Evolutionary conservation across 1,140 invertebrate genomes (phyloP).

Genomic region (Aphaenogaster floridana): DNA sequence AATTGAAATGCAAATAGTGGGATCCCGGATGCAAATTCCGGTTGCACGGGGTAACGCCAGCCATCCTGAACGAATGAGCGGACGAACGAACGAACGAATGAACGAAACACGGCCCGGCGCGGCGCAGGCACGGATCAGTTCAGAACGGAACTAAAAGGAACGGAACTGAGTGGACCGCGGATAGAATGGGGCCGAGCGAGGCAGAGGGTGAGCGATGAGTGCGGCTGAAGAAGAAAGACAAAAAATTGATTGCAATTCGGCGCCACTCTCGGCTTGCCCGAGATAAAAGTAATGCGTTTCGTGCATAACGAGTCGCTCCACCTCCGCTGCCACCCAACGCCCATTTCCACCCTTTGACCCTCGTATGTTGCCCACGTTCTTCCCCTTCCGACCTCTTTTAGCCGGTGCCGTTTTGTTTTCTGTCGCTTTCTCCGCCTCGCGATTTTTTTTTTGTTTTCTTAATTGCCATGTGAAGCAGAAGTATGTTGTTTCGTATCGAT

Average conservation of each 20-base stretch:
- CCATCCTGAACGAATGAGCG: slow-evolving; percentile 72
- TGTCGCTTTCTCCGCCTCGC: slow-evolving; percentile 68
- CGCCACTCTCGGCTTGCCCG: slow-evolving; percentile 79
- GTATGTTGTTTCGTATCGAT: slow-evolving; percentile 18
- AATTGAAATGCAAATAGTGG: slow-evolving; percentile 87
- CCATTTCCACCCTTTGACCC: slow-evolving; percentile 69
- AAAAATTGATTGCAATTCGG: slow-evolving; percentile 85
- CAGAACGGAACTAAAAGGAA: slow-evolving; percentile 81
- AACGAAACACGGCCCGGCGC: slow-evolving; percentile 66
- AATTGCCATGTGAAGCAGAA: slow-evolving; percentile 14
- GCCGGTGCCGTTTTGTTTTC: slow-evolving; percentile 49
- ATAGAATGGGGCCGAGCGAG: slow-evolving; percentile 67
- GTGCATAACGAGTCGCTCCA: slow-evolving; percentile 80
- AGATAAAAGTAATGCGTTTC: slow-evolving; percentile 83
- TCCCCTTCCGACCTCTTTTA: slow-evolving; percentile 54
- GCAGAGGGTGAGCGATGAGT: slow-evolving; percentile 74
- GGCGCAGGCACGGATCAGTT: slow-evolving; percentile 72
- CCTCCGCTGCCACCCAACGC: slow-evolving; percentile 48
- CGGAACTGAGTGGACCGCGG: slow-evolving; percentile 75
- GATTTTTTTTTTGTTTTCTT: slow-evolving; percentile 65
- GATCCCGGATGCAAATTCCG: slow-evolving; percentile 86
- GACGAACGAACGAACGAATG: slow-evolving; percentile 75
- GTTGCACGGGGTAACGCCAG: slow-evolving; percentile 84
- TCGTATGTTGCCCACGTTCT: slow-evolving; percentile 72
- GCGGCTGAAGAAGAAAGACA: slow-evolving; percentile 75